Conservation (phyloP, 2,797 vertebrate species). For the Margarornis squamiger region DNA sequence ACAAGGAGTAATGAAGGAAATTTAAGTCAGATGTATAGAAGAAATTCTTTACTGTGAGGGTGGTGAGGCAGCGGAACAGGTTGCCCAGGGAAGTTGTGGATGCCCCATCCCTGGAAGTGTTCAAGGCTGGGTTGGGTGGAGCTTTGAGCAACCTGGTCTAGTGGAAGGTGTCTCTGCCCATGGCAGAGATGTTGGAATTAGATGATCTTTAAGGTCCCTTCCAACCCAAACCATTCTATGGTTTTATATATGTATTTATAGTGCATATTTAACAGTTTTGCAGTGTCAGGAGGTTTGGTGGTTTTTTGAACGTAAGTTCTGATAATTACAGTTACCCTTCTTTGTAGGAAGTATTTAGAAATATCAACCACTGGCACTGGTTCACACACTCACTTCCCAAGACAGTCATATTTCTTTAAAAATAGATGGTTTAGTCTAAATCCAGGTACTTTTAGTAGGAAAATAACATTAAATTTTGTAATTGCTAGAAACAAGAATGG, state of each 20-base stretch:
- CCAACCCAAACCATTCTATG: not conserved
- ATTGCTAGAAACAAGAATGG: not conserved
- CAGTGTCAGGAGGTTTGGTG: not conserved
- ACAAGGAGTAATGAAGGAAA: not conserved
- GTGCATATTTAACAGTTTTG: not conserved
- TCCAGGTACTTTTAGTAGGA: not conserved
- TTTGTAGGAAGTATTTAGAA: not conserved
- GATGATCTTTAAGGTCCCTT: not conserved
- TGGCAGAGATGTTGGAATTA: not conserved
- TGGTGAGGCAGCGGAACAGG: not conserved
- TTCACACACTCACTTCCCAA: not conserved
- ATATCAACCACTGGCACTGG: not conserved
- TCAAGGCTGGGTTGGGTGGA: not conserved
- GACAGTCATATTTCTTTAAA: not conserved
- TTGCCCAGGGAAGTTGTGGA: not conserved
- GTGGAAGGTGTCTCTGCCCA: not conserved
- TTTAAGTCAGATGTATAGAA: not conserved
- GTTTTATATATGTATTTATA: not conserved
- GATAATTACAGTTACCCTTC: not conserved
- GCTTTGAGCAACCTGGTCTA: not conserved
- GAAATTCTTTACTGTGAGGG: not conserved
- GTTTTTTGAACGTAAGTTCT: not conserved
- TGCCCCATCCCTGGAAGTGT: not conserved
- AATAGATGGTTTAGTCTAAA: not conserved
- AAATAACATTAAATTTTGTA: not conserved